Evolutionary conservation across 2,797 vertebrate species (phyloP).

Genomic region (Artibeus lituratus): DNA sequence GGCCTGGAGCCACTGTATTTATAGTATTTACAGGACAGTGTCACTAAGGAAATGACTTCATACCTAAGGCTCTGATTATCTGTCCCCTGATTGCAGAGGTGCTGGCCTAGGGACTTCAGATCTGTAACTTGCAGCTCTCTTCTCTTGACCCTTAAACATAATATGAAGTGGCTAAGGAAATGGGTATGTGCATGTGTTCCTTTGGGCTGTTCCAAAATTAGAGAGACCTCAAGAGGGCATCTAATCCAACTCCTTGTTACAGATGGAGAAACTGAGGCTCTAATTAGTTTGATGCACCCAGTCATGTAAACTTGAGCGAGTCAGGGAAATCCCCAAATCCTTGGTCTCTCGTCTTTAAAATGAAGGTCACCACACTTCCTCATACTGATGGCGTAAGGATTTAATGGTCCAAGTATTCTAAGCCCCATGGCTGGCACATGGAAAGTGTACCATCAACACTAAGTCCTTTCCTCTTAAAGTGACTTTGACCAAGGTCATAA

Average conservation of each 20-base stretch:
- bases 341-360: slow-evolving; percentile 23
- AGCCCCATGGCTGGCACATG: background rate
- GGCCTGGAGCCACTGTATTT: slow-evolving; percentile 48
- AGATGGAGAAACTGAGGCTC: background rate
- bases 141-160: slow-evolving; percentile 21
- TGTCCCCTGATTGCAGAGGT: slow-evolving; percentile 15
- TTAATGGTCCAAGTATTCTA: background rate
- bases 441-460: background rate
- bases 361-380: background rate
- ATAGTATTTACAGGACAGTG: slow-evolving; percentile 47
- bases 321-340: background rate
- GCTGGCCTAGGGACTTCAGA: slow-evolving; percentile 19
- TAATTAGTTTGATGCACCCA: background rate
- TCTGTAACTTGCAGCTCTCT: slow-evolving; percentile 17
- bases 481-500: slow-evolving; percentile 27
- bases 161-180: background rate
- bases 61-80: slow-evolving; percentile 24
- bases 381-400: background rate
- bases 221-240: background rate
- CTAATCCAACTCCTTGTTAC: background rate
- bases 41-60: slow-evolving; percentile 69
- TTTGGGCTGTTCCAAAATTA: background rate
- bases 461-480: background rate
- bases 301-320: background rate
- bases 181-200: background rate